Conservation (phyloP, 1,140 invertebrate genomes). For the Drosophila parvula region DNA sequence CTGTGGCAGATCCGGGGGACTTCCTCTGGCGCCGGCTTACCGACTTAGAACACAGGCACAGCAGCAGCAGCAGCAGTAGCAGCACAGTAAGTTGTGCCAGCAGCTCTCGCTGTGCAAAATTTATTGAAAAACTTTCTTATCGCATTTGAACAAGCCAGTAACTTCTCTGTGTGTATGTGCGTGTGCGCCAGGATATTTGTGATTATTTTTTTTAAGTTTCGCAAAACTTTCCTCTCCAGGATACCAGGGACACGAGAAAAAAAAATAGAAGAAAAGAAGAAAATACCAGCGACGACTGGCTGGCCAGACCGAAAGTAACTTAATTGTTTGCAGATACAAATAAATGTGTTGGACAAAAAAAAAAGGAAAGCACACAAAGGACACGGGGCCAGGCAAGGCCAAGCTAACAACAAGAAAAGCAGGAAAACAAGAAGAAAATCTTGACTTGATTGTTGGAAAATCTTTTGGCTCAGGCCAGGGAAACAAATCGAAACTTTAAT, state of each 20-base stretch:
- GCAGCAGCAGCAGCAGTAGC: neutral
- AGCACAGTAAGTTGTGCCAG: slow-evolving; percentile 67
- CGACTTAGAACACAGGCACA: slow-evolving; percentile 53
- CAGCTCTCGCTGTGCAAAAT: slow-evolving; percentile 71
- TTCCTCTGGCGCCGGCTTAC: slow-evolving; percentile 67
- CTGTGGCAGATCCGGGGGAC: neutral
- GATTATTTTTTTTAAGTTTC: slow-evolving; percentile 68
- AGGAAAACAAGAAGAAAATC: slow-evolving; percentile 47
- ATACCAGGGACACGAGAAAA: slow-evolving; percentile 24
- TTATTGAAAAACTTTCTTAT: slow-evolving; percentile 84
- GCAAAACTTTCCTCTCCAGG: slow-evolving; percentile 59
- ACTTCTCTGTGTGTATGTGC: slow-evolving; percentile 54
- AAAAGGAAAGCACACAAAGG: slow-evolving; percentile 20
- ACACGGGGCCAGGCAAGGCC: slow-evolving; percentile 28
- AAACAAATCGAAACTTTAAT: slow-evolving; percentile 50
- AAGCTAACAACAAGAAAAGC: slow-evolving; percentile 27
- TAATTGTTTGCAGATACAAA: slow-evolving; percentile 81
- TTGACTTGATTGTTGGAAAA: slow-evolving; percentile 47
- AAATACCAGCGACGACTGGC: slow-evolving; percentile 48
- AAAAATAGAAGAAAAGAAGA: slow-evolving; percentile 13
- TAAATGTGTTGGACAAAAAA: slow-evolving; percentile 67
- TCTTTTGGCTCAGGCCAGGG: slow-evolving; percentile 35
- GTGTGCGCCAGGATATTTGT: slow-evolving; percentile 56
- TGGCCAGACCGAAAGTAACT: slow-evolving; percentile 63
- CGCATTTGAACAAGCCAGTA: slow-evolving; percentile 67